phyloP scores from a whole-genome alignment of 2,888 invertebrate species.

The Scaptomyza cyrtandrae region DNA sequence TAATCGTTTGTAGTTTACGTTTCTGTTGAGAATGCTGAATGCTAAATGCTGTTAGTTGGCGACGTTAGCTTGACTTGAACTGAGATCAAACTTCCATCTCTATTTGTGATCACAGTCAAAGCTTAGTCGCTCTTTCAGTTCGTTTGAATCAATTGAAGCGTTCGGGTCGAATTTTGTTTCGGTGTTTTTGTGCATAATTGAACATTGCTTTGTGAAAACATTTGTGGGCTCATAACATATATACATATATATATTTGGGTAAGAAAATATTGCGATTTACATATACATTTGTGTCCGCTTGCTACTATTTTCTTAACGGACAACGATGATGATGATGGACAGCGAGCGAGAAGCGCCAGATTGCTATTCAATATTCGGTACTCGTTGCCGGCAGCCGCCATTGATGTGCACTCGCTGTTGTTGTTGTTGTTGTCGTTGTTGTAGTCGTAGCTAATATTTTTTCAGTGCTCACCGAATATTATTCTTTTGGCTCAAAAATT shows the following conservation, averaged over 20 bases:
- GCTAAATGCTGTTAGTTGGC: too few relatives aligned
- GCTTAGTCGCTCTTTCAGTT: background rate
- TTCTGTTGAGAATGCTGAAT: too few relatives aligned
- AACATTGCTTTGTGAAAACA: conserved; percentile 20
- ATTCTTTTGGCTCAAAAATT: conserved; percentile 53
- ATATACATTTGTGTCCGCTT: background rate
- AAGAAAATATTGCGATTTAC: conserved; percentile 12
- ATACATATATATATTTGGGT: background rate
- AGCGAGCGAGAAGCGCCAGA: background rate
- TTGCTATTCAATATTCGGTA: background rate
- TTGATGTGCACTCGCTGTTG: background rate
- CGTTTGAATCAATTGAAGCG: background rate
- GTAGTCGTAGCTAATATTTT: conserved; percentile 13
- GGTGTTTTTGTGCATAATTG: background rate
- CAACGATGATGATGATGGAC: background rate
- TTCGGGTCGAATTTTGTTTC: background rate
- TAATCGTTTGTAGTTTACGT: background rate
- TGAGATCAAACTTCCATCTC: background rate
- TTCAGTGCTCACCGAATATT: conserved; percentile 56
- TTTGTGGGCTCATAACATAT: background rate
- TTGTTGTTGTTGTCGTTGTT: background rate
- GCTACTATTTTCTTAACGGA: background rate
- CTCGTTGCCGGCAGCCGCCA: conserved; percentile 1
- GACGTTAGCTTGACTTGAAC: background rate
- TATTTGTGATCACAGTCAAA: background rate